Conservation (phyloP, 2,797 vertebrate species). For the Amniataba percoides region DNA sequence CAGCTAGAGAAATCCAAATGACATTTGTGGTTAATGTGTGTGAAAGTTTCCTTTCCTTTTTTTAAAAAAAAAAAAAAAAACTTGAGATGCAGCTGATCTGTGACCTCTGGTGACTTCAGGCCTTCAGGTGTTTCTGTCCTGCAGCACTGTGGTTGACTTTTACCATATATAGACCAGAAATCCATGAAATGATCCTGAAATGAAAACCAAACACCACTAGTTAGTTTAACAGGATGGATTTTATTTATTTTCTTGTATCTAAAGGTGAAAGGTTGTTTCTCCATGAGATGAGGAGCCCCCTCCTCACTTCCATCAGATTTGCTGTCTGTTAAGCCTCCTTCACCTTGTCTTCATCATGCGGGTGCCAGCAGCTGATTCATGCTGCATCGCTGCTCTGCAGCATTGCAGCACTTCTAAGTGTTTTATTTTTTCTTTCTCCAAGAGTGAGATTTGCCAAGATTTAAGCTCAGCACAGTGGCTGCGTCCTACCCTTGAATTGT, state of each 20-base stretch:
- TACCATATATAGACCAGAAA: not conserved
- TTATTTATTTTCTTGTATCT: too few relatives aligned
- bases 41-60: too few relatives aligned
- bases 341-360: conserved; percentile 46
- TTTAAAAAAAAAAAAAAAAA: too few relatives aligned
- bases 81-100: not conserved
- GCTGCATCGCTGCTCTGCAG: conserved; percentile 76
- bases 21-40: not conserved
- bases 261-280: conserved; percentile 1
- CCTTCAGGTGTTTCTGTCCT: not conserved
- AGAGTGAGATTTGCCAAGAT: conserved; percentile 68
- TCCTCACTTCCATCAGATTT: not conserved
- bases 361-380: conserved; percentile 84
- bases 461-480: conserved; percentile 35
- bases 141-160: not conserved
- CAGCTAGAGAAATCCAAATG: too few relatives aligned
- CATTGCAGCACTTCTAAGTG: conserved; percentile 72
- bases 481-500: conserved; percentile 19
- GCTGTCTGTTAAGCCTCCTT: conserved; percentile 44
- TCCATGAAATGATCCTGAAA: not conserved
- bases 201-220: not conserved
- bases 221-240: not conserved
- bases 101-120: not conserved
- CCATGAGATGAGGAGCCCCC: not conserved
- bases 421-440: conserved; percentile 18